Evolutionary conservation across 1,140 invertebrate genomes (phyloP), one percentile per base, ranked within the genome.

Genomic region (Reticulitermes speratus): DNA sequence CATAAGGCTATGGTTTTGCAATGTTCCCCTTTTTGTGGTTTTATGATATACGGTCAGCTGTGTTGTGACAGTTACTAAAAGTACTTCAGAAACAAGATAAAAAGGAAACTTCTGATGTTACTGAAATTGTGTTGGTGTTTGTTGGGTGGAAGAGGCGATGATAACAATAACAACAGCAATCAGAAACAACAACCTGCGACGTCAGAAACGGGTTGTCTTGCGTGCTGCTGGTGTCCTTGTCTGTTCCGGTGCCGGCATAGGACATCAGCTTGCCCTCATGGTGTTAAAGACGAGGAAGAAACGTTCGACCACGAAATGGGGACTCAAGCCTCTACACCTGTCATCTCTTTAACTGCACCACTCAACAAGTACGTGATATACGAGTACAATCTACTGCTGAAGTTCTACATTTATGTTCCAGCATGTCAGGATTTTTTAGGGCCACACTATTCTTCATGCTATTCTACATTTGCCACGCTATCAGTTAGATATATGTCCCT

Each of bases 81-180:
- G n/a, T 75, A 14, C n/a, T 16, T 11, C 0, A 30, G 9, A 30
- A 75, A 75, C n/a, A 5, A 21, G 5, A 65, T 12, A 23, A 65
- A 8, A 65, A 75, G 25, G n/a, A 75, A n/a, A 11, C n/a, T 16
- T 30, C n/a, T 25, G n/a, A 75, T 75, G 65, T 75, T 75, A 8
- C n/a, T 75, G 25, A 75, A 75, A 30, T 25, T 75, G 6, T 75
- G 65, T 30, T n/a, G 65, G 1, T 75, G 65, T 75, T 75, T 75
- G 25, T 75, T 75, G 25, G 65, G 65, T 30, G 65, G 65, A 75
- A 25, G 14, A 75, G 65, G 65, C 3, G 65, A 75, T 75, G 65
- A 75, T 14, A 75, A 75, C n/a, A 75, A 75, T 75, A 75, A 75
- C 65, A 75, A 75, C 65, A 75, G n/a, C n/a, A 75, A 75, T 30